Base-by-base conservation (phyloP, 1,140 invertebrate species). In the Zaprionus lachaisei region DNA sequence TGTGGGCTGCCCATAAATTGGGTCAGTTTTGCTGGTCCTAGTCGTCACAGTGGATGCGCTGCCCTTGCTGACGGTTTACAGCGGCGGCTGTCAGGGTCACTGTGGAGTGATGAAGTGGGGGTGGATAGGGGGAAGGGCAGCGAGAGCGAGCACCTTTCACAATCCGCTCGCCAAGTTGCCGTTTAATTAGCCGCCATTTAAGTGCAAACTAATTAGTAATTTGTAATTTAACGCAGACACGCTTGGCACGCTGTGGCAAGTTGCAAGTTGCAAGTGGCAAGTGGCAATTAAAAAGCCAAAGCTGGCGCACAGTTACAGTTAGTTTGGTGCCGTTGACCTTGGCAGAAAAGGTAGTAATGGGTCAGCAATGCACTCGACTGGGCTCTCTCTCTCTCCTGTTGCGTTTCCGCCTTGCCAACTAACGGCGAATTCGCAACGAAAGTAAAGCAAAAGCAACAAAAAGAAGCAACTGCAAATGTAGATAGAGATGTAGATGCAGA, bases 181-280 rank as follows among this genome's bases (percentile, higher is more conserved):
- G 34, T 64, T 75, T 75, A 75, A 71, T 75, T 75, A 75, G 51
- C 38, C 34, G 61, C 31, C 67, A 69, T 60, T 74, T 66, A 77
- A 80, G 80, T 86, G 83, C 67, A 77, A 74, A 83, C 72, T 86
- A 86, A 86, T 86, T 86, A 86, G 77, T 74, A 85, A 87, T 87
- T 86, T 77, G 84, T 86, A 74, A 68, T 80, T 83, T 80, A 83
- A 80, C 69, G 66, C 83, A 86, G 83, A 86, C 77, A 86, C 83
- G 83, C 83, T 86, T 87, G 57, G 77, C 60, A 80, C 37, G 72
- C 66, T 47, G 58, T 37, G 63, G 41, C 41, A 47, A 5, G 38
- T 41, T 2, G n/a, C 41, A n/a, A 1, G 38, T n/a, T 4, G 0
- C 38, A 44, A n/a, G 41, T 6, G n/a, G 41, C 41, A 47, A n/a